Evolutionary conservation across 2,113 vertebrate genomes (phyloP).

Genomic region (Pelvicachromis taeniatus): DNA sequence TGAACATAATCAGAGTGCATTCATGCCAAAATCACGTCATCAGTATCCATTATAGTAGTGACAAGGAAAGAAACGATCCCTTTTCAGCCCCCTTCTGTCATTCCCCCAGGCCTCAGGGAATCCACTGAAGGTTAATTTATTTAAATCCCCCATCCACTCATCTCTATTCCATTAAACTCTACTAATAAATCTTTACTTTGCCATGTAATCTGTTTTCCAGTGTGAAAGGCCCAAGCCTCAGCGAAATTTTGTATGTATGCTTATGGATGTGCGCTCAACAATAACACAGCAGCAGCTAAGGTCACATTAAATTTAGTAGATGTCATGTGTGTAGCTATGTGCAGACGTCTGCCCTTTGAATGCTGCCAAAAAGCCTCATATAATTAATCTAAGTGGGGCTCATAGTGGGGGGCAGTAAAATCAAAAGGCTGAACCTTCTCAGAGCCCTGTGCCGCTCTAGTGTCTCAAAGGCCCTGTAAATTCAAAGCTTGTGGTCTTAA

Average conservation of each 20-base stretch:
- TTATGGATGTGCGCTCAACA: not conserved
- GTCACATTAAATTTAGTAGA: conserved; percentile 37
- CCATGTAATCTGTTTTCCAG: conserved; percentile 71
- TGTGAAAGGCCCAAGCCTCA: conserved; percentile 47
- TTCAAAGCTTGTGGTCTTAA: conserved; percentile 13
- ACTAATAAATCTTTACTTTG: conserved; percentile 78
- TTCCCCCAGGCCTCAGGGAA: conserved; percentile 57
- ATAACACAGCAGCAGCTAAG: conserved; percentile 37
- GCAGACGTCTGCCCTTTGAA: conserved; percentile 29
- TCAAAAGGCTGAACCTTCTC: conserved; percentile 23
- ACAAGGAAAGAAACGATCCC: conserved; percentile 57
- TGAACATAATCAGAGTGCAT: conserved; percentile 27
- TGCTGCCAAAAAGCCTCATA: conserved; percentile 17
- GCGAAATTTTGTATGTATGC: conserved; percentile 30
- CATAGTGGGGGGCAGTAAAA: conserved; percentile 32
- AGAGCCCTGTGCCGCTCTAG: not conserved
- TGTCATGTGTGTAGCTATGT: conserved; percentile 1
- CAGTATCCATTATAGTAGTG: conserved; percentile 69
- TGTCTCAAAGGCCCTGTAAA: conserved; percentile 40
- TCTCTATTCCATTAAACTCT: conserved; percentile 75
- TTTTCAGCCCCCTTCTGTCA: conserved; percentile 45
- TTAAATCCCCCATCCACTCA: conserved; percentile 75
- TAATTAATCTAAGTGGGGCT: conserved; percentile 40
- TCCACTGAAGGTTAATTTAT: conserved; percentile 79
- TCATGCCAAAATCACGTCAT: conserved; percentile 63